These are phyloP conservation scores for Cnemophilus loriae DNA, from an alignment of 2,113 vertebrate species.

Conservation along the genomic window DNA sequence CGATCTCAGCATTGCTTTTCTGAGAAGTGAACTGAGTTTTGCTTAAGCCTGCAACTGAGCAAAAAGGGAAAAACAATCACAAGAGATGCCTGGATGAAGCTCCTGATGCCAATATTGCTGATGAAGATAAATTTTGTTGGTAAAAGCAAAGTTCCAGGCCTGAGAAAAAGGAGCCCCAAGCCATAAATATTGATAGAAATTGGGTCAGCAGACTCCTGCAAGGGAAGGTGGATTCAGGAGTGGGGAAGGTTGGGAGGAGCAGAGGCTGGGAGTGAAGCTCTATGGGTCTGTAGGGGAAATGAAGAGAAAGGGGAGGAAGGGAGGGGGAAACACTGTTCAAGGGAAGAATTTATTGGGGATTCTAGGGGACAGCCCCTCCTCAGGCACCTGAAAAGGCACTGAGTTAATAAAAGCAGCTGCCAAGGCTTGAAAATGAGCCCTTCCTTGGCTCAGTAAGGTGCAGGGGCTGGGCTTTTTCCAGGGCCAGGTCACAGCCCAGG, in stretches of 20 bases:
- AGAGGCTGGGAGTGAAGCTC: neutral
- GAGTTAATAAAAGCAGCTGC: neutral
- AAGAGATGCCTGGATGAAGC: neutral
- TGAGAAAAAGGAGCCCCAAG: conserved; percentile 1
- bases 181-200: conserved; percentile 36
- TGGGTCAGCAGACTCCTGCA: neutral
- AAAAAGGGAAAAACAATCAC: conserved; percentile 52
- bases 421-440: neutral
- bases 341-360: neutral
- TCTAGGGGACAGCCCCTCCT: neutral
- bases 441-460: neutral
- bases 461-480: neutral
- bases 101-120: neutral
- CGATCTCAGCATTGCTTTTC: neutral
- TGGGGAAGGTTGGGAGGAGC: neutral
- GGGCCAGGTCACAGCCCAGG: neutral
- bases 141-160: conserved; percentile 33
- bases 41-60: neutral
- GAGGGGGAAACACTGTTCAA: neutral
- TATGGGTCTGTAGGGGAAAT: neutral
- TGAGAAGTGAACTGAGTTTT: neutral
- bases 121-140: conserved; percentile 45
- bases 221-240: neutral
- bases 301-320: neutral
- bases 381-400: neutral